Conservation (phyloP, 2,113 vertebrate genomes). For the Romanogobio albipinnatus region DNA sequence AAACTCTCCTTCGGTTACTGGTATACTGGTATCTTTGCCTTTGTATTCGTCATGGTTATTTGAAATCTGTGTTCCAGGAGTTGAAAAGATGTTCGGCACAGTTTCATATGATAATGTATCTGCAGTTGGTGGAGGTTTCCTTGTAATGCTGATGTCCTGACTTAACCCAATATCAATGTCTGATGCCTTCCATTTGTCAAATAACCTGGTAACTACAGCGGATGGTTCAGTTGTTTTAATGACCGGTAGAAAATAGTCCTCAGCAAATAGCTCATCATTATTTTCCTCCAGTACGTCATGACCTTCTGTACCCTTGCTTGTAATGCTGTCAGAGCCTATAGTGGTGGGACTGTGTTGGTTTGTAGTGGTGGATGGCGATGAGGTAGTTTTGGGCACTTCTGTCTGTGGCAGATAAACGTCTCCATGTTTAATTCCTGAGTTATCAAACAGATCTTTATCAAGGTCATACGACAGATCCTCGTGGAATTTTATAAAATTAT, state of each 20-base stretch:
- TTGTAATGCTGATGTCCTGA: constrained; percentile 40
- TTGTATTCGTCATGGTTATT: background rate
- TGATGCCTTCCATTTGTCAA: constrained; percentile 33
- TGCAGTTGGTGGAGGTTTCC: constrained; percentile 31
- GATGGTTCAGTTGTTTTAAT: constrained; percentile 47
- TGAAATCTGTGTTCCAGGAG: background rate
- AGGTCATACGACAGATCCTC: constrained; percentile 85
- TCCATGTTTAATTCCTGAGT: constrained; percentile 32
- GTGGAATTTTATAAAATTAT: constrained; percentile 97
- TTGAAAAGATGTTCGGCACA: rapidly evolving
- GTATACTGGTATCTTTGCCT: background rate
- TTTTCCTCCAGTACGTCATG: background rate
- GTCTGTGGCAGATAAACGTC: constrained; percentile 19
- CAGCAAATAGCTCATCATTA: constrained; percentile 47
- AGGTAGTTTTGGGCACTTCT: constrained; percentile 15
- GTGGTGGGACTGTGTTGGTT: background rate
- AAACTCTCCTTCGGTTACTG: constrained; percentile 32
- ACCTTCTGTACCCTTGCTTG: constrained; percentile 1
- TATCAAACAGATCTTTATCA: constrained; percentile 59
- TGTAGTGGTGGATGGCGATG: constrained; percentile 25
- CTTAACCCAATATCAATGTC: constrained; percentile 27
- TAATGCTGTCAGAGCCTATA: background rate
- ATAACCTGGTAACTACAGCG: constrained; percentile 42
- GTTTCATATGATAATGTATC: constrained; percentile 1
- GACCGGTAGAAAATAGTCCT: constrained; percentile 69